These are phyloP conservation scores for Sialis lutaria DNA, from an alignment of 2,888 invertebrate genomes.

Conservation along the genomic window DNA sequence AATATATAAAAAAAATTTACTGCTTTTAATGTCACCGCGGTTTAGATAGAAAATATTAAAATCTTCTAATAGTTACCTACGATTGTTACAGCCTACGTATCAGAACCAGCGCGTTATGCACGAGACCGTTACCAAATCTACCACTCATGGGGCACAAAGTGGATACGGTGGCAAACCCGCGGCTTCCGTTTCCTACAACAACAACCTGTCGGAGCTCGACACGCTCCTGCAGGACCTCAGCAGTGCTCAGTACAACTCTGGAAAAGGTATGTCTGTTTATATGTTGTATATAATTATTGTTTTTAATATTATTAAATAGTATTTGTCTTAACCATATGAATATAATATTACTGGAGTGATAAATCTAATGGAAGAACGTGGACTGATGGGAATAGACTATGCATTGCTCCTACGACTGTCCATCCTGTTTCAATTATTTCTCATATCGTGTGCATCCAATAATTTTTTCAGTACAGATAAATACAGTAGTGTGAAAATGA, in stretches of 20 bases:
- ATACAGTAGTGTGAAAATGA: too few relatives aligned
- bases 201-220: conserved; percentile 80
- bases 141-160: conserved; percentile 9
- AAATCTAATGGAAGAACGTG: not conserved
- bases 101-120: conserved; percentile 37
- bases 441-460: not conserved
- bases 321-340: not conserved
- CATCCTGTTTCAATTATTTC: not conserved
- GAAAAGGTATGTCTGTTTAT: not conserved
- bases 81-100: conserved; percentile 43
- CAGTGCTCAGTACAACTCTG: conserved; percentile 44
- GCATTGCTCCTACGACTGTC: too few relatives aligned
- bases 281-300: too few relatives aligned
- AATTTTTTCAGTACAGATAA: not conserved
- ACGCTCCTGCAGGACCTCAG: conserved; percentile 82
- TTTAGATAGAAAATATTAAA: too few relatives aligned
- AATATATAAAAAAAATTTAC: too few relatives aligned
- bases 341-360: not conserved
- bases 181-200: conserved; percentile 30
- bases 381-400: too few relatives aligned
- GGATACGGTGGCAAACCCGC: conserved; percentile 17
- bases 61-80: too few relatives aligned
- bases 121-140: conserved; percentile 27
- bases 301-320: not conserved
- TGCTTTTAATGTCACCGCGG: too few relatives aligned